Percentiles rank a stretch among this genome's conserved stretches.
Evolutionary conservation across 2,797 vertebrate species (phyloP).

Genomic region (Platyrinchus mystaceus): DNA sequence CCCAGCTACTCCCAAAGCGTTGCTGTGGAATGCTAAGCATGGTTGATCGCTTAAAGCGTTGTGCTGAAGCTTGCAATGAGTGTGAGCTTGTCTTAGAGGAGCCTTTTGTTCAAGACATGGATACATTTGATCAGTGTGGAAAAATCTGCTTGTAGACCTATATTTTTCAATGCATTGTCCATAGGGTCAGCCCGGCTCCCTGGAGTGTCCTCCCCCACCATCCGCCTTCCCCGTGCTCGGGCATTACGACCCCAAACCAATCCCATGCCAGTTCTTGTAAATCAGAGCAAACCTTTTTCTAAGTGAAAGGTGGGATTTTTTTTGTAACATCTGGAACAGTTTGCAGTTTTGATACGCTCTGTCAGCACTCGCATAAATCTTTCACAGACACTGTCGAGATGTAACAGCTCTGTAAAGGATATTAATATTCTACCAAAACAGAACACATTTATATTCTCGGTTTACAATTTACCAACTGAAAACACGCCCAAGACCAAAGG

Average conservation of each 20-base stretch:
- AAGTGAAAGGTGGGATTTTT: slow-evolving; percentile 30
- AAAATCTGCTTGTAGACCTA: slow-evolving; percentile 33
- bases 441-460: slow-evolving; percentile 40
- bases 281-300: slow-evolving; percentile 44
- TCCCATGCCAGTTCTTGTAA: slow-evolving; percentile 4
- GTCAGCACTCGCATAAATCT: slow-evolving; percentile 17
- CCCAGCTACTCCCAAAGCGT: slow-evolving; percentile 58
- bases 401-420: slow-evolving; percentile 55
- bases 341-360: slow-evolving; percentile 61
- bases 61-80: slow-evolving; percentile 77
- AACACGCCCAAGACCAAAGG: slow-evolving; percentile 1
- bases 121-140: slow-evolving; percentile 70
- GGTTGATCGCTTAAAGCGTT: slow-evolving; percentile 72
- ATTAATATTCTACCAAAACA: slow-evolving; percentile 63
- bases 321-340: slow-evolving; percentile 57
- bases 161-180: slow-evolving; percentile 50
- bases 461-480: slow-evolving; percentile 48
- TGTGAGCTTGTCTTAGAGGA: slow-evolving; percentile 76
- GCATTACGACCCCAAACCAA: background rate
- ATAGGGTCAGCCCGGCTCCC: background rate
- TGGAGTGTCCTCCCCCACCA: background rate
- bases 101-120: slow-evolving; percentile 71
- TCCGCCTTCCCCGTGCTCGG: background rate
- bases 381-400: slow-evolving; percentile 7
- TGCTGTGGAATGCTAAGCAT: slow-evolving; percentile 77